phyloP scores from a whole-genome alignment of 1,140 invertebrate species.

The Heliothis subflexa region DNA sequence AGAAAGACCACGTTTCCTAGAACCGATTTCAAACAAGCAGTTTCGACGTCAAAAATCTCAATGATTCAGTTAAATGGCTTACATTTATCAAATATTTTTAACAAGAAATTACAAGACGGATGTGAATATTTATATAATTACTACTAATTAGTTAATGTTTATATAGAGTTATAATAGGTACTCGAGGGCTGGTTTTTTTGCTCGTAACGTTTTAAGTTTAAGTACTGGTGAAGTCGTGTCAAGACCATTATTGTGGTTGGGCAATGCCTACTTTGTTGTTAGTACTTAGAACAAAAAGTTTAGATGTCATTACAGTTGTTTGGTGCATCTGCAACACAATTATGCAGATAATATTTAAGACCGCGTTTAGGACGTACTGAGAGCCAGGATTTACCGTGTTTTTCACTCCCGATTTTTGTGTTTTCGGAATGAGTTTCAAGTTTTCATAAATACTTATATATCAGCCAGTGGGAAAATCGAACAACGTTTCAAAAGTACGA shows the following conservation, averaged over 20 bases:
- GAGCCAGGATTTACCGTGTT: too few relatives aligned
- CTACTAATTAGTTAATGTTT: conserved; percentile 12
- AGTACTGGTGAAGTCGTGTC: neutral
- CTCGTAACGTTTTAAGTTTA: neutral
- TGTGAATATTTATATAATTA: neutral
- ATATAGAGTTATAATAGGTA: neutral
- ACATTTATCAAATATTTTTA: neutral
- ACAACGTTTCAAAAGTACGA: too few relatives aligned
- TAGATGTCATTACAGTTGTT: neutral
- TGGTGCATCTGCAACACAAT: neutral
- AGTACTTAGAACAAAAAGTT: neutral
- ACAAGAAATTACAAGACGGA: neutral
- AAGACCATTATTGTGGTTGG: neutral
- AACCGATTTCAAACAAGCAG: too few relatives aligned
- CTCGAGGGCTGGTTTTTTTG: neutral
- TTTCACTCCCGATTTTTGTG: too few relatives aligned
- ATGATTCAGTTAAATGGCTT: neutral
- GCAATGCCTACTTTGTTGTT: neutral
- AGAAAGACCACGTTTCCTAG: too few relatives aligned
- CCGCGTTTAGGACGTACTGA: too few relatives aligned
- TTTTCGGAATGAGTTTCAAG: too few relatives aligned
- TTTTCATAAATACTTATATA: too few relatives aligned
- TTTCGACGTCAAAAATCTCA: too few relatives aligned
- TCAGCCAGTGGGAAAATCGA: too few relatives aligned
- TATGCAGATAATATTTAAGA: neutral